Evolutionary conservation across 2,888 invertebrate species (phyloP), one percentile per base, ranked within the genome.

Genomic region (Drosophila austrosaltans): DNA sequence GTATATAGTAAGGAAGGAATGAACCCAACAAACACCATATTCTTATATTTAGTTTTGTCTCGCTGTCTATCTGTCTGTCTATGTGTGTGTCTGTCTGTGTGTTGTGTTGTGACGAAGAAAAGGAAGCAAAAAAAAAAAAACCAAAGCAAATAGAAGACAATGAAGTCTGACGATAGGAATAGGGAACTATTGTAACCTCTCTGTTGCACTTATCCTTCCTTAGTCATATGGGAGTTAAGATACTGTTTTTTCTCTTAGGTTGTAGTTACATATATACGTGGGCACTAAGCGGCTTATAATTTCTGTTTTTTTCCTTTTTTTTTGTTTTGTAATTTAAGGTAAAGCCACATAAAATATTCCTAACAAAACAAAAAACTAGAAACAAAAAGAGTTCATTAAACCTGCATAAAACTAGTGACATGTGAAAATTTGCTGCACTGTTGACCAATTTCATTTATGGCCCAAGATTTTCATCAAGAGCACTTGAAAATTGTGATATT

Each of bases 241-340:
- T 25, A 25, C 48, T 48, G 25, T 25, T 25, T 48, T 25, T 25
- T 48, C 48, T 36, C 32, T 58, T 58, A 32, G 57, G 22, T 58
- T 39, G 22, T 39, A 58, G 12, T 36, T 22, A 32, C 22, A 36
- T 58, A 58, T 20, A 30, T 58, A 58, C 10, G 39, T 22, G 39
- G 39, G 25, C 62, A 79, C 63, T 87, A 82, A 82, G 88, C 82
- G 36, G 82, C 87, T 87, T 82, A 87, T 74, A 71, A 80, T 75
- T 74, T 73, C 30, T 16, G 4, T 54, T n/a, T 54, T 6, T 16
- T 16, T 16, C 16, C 16, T 16, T 16, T 30, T 7, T 30, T 54
- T 28, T 32, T n/a, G 6, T 54, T 54, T 54, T 48, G 48, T 48
- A 48, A 48, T 48, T 48, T 48, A 48, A 48, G 48, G 48, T 48